Conservation (phyloP, 1,140 invertebrate genomes). For the Penaeus chinensis region DNA sequence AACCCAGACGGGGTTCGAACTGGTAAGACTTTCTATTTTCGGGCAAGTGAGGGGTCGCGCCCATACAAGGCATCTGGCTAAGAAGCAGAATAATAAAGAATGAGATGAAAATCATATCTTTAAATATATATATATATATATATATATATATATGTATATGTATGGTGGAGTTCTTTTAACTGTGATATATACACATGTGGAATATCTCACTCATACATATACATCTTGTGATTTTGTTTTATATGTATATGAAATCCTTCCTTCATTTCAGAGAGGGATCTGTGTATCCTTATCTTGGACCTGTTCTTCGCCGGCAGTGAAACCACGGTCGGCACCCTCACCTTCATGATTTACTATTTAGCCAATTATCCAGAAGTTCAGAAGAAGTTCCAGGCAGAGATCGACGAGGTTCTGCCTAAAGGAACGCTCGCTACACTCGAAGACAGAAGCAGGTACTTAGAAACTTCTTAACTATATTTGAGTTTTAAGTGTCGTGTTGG, state of each 20-base stretch:
- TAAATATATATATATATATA: too few species aligned
- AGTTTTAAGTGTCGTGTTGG: too few species aligned
- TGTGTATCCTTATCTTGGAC: slow-evolving; percentile 90
- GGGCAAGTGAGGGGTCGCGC: not conserved
- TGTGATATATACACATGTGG: too few species aligned
- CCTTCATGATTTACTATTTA: slow-evolving; percentile 90
- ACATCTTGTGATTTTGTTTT: too few species aligned
- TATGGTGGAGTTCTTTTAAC: too few species aligned
- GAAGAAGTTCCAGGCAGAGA: slow-evolving; percentile 84
- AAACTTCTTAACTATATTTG: not conserved
- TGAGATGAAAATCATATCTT: too few species aligned
- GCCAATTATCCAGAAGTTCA: slow-evolving; percentile 86
- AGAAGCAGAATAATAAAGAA: too few species aligned
- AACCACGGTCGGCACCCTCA: slow-evolving; percentile 89
- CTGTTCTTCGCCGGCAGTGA: slow-evolving; percentile 94
- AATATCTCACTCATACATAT: too few species aligned
- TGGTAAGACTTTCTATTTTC: not conserved
- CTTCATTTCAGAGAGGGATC: slow-evolving; percentile 74
- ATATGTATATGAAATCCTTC: not conserved
- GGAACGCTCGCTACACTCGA: slow-evolving; percentile 81
- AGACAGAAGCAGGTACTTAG: slow-evolving; percentile 73
- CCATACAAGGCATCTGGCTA: not conserved
- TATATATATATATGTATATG: too few species aligned
- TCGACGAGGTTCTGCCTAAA: slow-evolving; percentile 85
- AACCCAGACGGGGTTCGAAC: not conserved